A percentile compares a stretch with the other conserved stretches of the same genome.
phyloP scores from a whole-genome alignment of 2,797 vertebrate species.

The Spinus olivaceus region DNA sequence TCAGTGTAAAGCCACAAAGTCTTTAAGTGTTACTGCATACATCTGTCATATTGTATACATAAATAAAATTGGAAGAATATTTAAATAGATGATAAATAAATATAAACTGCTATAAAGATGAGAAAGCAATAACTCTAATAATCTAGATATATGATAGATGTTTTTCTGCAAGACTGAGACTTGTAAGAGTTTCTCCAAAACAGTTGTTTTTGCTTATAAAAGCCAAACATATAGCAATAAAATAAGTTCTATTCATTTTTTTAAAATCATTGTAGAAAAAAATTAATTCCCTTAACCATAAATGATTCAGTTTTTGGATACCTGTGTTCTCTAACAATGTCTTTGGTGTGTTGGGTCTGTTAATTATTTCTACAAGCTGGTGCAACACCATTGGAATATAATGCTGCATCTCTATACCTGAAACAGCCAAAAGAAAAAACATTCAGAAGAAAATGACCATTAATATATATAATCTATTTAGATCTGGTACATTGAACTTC shows the following conservation, averaged over 20 bases:
- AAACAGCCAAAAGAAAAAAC: neutral
- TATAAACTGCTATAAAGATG: neutral
- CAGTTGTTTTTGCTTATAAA: too few relatives aligned
- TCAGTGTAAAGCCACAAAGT: neutral
- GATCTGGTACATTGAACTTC: neutral
- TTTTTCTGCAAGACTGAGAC: neutral
- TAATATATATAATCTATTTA: neutral
- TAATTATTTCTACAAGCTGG: too few relatives aligned
- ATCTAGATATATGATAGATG: neutral
- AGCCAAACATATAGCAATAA: neutral
- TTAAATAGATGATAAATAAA: neutral
- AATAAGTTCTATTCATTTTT: neutral
- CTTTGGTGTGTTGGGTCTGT: too few relatives aligned
- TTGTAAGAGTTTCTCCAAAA: neutral
- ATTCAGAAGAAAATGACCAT: neutral
- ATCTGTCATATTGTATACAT: neutral
- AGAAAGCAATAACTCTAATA: neutral
- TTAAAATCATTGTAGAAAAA: neutral
- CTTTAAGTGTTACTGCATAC: neutral
- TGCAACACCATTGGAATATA: too few relatives aligned
- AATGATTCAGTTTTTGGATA: slow-evolving; percentile 77
- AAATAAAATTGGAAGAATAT: neutral
- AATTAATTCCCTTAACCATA: slow-evolving; percentile 44
- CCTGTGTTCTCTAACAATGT: slow-evolving; percentile 83
- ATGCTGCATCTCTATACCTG: too few relatives aligned